Conservation (phyloP, 2,888 invertebrate genomes). For the Cerastoderma edule region DNA sequence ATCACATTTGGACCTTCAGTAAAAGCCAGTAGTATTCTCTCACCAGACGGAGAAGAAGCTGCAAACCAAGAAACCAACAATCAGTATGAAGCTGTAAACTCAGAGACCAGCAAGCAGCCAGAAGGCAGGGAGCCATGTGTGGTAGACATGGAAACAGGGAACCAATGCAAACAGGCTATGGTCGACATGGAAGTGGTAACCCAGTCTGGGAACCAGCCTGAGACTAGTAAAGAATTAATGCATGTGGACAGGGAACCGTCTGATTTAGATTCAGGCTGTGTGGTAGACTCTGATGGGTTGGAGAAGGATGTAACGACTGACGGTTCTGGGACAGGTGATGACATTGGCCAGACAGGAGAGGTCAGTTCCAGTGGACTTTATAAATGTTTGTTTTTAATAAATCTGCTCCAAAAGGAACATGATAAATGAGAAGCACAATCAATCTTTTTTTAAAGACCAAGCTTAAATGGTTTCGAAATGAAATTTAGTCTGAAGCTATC, state of each 20-base stretch:
- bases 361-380: too few species aligned
- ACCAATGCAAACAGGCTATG: too few species aligned
- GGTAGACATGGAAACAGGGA: conserved; percentile 18
- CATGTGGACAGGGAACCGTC: conserved; percentile 7
- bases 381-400: too few species aligned
- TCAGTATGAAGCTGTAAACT: not conserved
- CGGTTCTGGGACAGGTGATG: too few species aligned
- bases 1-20: conserved; percentile 68
- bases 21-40: conserved; percentile 35
- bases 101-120: not conserved
- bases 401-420: too few species aligned
- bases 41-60: not conserved
- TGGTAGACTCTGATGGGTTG: conserved; percentile 5
- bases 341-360: too few species aligned
- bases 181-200: conserved; percentile 5
- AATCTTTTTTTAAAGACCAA: too few species aligned
- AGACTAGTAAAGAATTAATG: conserved; percentile 13
- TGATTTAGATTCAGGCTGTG: conserved; percentile 13
- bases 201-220: not conserved
- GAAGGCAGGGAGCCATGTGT: not conserved
- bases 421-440: too few species aligned
- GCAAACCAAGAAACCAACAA: not conserved
- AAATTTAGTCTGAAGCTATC: too few species aligned
- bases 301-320: not conserved
- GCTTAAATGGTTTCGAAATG: too few species aligned